These are phyloP conservation scores for Euphonia xanthogaster DNA, from an alignment of 2,797 vertebrate species.

Conservation along the genomic window DNA sequence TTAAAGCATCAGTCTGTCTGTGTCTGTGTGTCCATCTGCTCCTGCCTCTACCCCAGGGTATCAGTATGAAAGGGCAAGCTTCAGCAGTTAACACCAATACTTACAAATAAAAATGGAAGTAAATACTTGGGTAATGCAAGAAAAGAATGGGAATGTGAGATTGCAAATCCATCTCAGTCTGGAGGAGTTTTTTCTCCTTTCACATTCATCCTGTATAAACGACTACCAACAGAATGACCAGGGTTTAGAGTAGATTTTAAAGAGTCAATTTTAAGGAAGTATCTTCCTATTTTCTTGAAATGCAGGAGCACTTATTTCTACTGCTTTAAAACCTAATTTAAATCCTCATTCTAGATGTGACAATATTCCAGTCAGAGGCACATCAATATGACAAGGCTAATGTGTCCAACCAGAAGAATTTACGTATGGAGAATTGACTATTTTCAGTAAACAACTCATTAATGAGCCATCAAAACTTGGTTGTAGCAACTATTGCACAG, in stretches of 20 bases:
- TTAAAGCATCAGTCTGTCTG: not conserved
- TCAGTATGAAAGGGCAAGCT: fast-evolving
- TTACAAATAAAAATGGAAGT: no score
- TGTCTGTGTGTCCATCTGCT: not conserved
- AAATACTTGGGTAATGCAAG: not conserved
- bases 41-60: not conserved
- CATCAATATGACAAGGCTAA: not conserved
- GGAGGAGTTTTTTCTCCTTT: not conserved
- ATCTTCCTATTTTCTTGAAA: not conserved
- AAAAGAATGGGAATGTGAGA: not conserved
- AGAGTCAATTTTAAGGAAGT: not conserved
- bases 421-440: not conserved
- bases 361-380: not conserved
- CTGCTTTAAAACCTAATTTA: not conserved
- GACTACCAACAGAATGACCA: not conserved
- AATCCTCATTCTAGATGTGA: not conserved
- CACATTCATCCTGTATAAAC: not conserved
- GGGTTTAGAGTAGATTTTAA: not conserved
- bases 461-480: not conserved
- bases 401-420: not conserved
- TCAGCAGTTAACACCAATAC: not conserved
- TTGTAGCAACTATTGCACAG: not conserved
- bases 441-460: not conserved
- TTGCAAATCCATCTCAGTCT: not conserved
- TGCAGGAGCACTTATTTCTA: not conserved